A percentile compares a stretch with the other conserved stretches of the same genome.
Evolutionary conservation across 2,888 invertebrate genomes (phyloP).

Genomic region (Stegana nigrithorax): DNA sequence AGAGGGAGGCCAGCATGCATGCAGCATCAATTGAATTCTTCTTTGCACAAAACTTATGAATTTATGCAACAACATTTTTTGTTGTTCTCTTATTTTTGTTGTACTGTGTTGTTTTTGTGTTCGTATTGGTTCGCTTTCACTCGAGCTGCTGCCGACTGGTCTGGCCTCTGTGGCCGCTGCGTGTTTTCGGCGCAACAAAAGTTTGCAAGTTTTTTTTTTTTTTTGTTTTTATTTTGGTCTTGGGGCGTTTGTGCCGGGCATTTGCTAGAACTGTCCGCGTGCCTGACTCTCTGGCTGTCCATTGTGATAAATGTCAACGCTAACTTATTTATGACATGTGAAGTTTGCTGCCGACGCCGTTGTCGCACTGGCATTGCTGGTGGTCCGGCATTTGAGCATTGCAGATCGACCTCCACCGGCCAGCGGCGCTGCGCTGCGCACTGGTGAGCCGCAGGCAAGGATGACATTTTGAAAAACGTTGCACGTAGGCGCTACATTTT

Average conservation of each 20-base stretch:
- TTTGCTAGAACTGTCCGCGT: background rate
- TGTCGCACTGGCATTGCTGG: slow-evolving; percentile 5
- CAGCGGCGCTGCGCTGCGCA: background rate
- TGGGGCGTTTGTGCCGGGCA: slow-evolving; percentile 2
- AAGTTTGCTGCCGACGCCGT: slow-evolving; percentile 26
- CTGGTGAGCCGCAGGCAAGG: background rate
- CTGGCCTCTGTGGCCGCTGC: background rate
- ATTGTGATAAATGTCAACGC: slow-evolving; percentile 69
- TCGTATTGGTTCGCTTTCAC: slow-evolving; percentile 22
- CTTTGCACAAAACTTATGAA: slow-evolving; percentile 49
- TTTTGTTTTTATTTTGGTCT: background rate
- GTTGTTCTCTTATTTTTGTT: slow-evolving; percentile 28
- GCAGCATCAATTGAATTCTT: slow-evolving; percentile 58
- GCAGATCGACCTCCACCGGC: no score
- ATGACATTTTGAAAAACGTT: slow-evolving; percentile 23
- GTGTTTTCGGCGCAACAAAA: background rate
- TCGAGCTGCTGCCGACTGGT: slow-evolving; percentile 47
- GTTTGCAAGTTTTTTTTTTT: no score
- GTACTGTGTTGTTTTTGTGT: slow-evolving; percentile 28
- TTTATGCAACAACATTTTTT: slow-evolving; percentile 52
- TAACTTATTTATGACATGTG: slow-evolving; percentile 69
- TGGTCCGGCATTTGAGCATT: background rate
- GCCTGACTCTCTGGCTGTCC: slow-evolving; percentile 31
- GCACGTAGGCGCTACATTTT: slow-evolving; percentile 52
- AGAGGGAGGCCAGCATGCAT: background rate